Conservation (phyloP, 2,888 invertebrate genomes). For the Caenorhabditis panamensis region DNA sequence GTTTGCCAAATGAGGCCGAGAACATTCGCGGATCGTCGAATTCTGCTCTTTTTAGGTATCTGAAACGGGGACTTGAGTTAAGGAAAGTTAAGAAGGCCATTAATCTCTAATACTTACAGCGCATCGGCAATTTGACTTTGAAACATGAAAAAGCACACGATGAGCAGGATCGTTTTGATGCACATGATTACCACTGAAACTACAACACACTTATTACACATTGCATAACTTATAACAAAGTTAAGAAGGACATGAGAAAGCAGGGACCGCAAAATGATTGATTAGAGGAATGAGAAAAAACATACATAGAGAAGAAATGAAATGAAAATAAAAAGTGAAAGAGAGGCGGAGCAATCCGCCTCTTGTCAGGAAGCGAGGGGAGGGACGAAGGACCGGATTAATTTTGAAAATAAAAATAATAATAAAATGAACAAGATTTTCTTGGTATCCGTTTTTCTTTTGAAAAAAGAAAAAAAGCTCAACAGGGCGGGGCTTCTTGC, state of each 20-base stretch:
- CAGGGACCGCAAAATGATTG: background rate
- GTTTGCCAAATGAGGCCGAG: conserved; percentile 57
- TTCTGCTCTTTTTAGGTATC: conserved; percentile 58
- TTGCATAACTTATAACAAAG: background rate
- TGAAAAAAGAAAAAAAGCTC: too few species aligned
- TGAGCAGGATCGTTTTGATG: conserved; percentile 46
- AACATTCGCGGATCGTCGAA: conserved; percentile 64
- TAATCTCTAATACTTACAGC: conserved; percentile 21
- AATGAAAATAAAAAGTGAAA: conserved; percentile 13
- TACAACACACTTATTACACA: background rate
- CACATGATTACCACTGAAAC: conserved; percentile 62
- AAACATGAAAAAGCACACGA: conserved; percentile 23
- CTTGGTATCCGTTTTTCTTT: too few species aligned
- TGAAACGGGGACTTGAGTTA: conserved; percentile 18
- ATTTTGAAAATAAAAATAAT: conserved; percentile 23
- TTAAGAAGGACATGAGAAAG: background rate
- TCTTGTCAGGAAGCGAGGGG: background rate
- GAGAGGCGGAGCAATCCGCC: conserved; percentile 24
- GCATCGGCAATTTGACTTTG: conserved; percentile 8
- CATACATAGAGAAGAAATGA: conserved; percentile 10
- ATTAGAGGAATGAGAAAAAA: conserved; percentile 23
- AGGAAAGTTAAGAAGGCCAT: background rate
- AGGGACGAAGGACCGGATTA: conserved; percentile 13
- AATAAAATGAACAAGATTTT: background rate
- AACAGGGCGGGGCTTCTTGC: background rate